These are phyloP conservation scores for Synanthedon tipuliformis DNA, from an alignment of 2,888 invertebrate species.

Conservation along the genomic window DNA sequence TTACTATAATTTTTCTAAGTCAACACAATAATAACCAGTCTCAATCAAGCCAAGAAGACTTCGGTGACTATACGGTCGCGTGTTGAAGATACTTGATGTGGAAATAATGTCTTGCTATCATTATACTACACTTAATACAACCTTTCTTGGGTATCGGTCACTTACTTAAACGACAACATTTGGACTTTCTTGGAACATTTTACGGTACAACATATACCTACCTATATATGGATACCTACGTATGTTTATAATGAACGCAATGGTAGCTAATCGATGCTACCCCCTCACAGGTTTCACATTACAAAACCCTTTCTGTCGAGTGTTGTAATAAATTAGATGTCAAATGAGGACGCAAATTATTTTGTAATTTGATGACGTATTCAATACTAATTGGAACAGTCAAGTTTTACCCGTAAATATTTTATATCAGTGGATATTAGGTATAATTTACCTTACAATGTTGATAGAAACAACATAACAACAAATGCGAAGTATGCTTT, in stretches of 20 bases:
- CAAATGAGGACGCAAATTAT: conserved; percentile 27
- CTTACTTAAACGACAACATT: background rate
- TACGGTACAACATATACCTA: background rate
- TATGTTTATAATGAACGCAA: background rate
- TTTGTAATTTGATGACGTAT: conserved; percentile 41
- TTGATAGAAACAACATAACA: too few species aligned
- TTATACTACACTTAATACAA: conserved; percentile 57
- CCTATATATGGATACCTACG: background rate
- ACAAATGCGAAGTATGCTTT: too few species aligned
- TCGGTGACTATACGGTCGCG: conserved; percentile 23
- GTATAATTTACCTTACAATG: too few species aligned
- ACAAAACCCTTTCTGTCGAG: conserved; percentile 18
- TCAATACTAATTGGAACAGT: conserved; percentile 16
- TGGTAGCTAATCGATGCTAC: conserved; percentile 32
- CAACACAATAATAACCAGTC: background rate
- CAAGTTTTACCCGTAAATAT: too few species aligned
- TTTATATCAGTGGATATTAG: too few species aligned
- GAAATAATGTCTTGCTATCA: conserved; percentile 53
- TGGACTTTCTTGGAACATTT: conserved; percentile 2
- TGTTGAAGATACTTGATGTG: conserved; percentile 44
- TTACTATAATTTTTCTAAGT: background rate
- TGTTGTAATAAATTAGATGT: conserved; percentile 8
- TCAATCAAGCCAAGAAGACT: conserved; percentile 26
- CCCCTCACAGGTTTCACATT: conserved; percentile 42
- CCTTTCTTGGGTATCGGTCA: conserved; percentile 8